Evolutionary conservation across 2,888 invertebrate species (phyloP), one percentile per base, ranked within the genome.

Genomic region (Xestia sexstrigata): DNA sequence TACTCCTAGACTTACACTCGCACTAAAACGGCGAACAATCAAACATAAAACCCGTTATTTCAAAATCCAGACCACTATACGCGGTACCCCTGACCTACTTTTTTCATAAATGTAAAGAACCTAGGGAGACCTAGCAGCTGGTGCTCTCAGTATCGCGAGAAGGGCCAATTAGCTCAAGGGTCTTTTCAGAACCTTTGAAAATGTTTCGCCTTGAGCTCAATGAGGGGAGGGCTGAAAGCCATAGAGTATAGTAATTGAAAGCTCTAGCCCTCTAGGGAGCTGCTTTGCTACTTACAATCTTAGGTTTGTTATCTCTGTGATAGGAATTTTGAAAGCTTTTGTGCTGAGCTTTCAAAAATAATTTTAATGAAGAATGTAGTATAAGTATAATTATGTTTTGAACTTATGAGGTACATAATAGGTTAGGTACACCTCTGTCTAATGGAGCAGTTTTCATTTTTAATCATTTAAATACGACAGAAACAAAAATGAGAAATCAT

Each of bases 121-220:
- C 35, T 55, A 42, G 74, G 47, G 49, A 65, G 74, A 42, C 66
- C 66, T 47, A 39, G 70, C 71, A 70, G 17, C 66, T 30, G 30
- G 15, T 52, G 49, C 42, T 35, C 74, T 67, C 60, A 55, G 62
- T 67, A 52, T 30, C 49, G 55, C 68, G 74, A 67, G 62, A 35
- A 82, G 79, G 68, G 72, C 69, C 78, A 86, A 82, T 86, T 84
- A 87, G 79, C 76, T 72, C 81, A 81, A 83, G 81, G 86, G 75
- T 73, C 13, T 47, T 65, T 78, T 70, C 45, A 76, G 69, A 78
- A 67, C 47, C 65, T 72, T 67, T 65, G 26, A 39, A 73, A 35
- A 67, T 23, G 68, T 58, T 55, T 75, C 60, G 58, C 81, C 74
- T 83, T 76, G 85, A 72, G 86, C 58, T 70, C 20, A 35, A 52